A percentile compares a stretch with the other conserved stretches of the same genome.
Conservation (phyloP, 2,113 vertebrate species). For the Rhipidura dahli region DNA sequence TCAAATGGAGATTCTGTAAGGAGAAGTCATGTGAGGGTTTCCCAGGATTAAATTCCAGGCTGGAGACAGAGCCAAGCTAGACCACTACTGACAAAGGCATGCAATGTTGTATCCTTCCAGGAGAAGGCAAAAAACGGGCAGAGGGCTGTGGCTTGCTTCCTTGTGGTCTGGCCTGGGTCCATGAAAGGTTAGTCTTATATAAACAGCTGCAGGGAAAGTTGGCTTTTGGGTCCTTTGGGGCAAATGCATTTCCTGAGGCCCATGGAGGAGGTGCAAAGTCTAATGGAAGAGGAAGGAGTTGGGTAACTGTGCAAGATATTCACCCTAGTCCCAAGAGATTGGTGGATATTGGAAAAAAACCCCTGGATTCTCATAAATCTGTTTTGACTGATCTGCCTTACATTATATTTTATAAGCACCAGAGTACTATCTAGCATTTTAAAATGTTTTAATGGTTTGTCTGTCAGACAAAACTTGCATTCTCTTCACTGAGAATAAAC, state of each 20-base stretch:
- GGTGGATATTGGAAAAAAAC: not conserved
- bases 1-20: not conserved
- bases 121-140: constrained; percentile 4
- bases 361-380: not conserved
- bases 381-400: not conserved
- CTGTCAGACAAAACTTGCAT: not conserved
- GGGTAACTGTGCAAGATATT: not conserved
- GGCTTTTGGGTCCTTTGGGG: not conserved
- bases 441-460: not conserved
- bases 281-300: not conserved
- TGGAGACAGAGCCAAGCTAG: not conserved
- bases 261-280: not conserved
- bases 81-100: not conserved
- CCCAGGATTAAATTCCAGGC: not conserved
- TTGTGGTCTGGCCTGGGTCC: constrained; percentile 9
- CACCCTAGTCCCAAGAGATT: not conserved
- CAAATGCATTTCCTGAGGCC: not conserved
- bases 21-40: not conserved
- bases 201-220: not conserved
- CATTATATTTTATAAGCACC: not conserved
- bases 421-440: not conserved
- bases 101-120: not conserved
- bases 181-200: not conserved
- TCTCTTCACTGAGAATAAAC: not conserved
- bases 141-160: not conserved